Conservation (phyloP, 1,140 invertebrate genomes). For the Philotrypesis tridentata region DNA sequence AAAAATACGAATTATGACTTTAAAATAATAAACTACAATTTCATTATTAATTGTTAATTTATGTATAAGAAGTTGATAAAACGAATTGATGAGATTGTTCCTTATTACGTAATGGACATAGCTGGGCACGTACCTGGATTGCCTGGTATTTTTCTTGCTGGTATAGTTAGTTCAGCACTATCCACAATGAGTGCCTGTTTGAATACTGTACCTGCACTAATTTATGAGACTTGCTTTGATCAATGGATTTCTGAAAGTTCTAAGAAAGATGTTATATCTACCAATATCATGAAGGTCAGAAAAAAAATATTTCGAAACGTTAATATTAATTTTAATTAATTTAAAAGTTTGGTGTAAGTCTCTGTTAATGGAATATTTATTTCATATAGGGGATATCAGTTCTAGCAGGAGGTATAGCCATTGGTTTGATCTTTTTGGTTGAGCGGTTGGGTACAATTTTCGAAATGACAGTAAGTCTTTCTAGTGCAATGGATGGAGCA, state of each 20-base stretch:
- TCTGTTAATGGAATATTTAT: neutral
- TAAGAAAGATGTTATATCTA: slow-evolving; percentile 60
- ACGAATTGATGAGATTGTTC: slow-evolving; percentile 74
- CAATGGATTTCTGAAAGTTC: slow-evolving; percentile 59
- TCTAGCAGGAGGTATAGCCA: slow-evolving; percentile 68
- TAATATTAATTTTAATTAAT: too few species aligned
- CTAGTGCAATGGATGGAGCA: slow-evolving; percentile 73
- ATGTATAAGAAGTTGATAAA: slow-evolving; percentile 57
- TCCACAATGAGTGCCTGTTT: slow-evolving; percentile 71
- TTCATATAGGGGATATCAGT: slow-evolving; percentile 62
- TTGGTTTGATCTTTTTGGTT: slow-evolving; percentile 73
- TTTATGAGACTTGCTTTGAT: slow-evolving; percentile 76
- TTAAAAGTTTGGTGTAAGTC: too few species aligned
- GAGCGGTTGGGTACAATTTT: slow-evolving; percentile 67
- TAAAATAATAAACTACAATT: too few species aligned
- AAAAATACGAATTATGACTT: too few species aligned
- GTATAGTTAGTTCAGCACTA: slow-evolving; percentile 81
- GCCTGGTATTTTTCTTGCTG: slow-evolving; percentile 83
- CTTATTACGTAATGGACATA: slow-evolving; percentile 78
- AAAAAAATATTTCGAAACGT: too few species aligned
- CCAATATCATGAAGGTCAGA: slow-evolving; percentile 68
- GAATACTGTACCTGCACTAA: slow-evolving; percentile 76
- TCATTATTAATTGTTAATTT: too few species aligned
- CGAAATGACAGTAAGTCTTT: slow-evolving; percentile 70
- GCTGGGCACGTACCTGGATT: slow-evolving; percentile 75